Percentiles rank a stretch among this genome's conserved stretches.
phyloP scores from a whole-genome alignment of 2,888 invertebrate genomes.

The Trisateles emortualis region DNA sequence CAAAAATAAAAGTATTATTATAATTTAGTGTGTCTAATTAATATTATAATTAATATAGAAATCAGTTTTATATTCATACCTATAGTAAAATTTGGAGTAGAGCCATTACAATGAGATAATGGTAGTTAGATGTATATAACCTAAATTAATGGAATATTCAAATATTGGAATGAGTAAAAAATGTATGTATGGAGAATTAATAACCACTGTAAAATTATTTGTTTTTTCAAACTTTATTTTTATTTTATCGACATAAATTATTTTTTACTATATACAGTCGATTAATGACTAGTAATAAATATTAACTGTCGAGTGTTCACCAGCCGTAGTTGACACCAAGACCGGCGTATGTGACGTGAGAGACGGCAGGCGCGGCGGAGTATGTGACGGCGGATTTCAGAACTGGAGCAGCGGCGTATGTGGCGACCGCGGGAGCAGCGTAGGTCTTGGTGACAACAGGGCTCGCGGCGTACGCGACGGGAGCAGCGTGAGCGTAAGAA shows the following conservation, averaged over 20 bases:
- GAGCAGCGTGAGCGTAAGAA: conserved; percentile 34
- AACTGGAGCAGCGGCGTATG: conserved; percentile 86
- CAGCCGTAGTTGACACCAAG: conserved; percentile 82
- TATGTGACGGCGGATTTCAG: conserved; percentile 46
- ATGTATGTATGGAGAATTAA: too few species aligned
- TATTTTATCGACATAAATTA: not conserved
- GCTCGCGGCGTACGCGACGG: conserved; percentile 61
- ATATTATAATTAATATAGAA: too few species aligned
- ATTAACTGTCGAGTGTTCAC: conserved; percentile 54
- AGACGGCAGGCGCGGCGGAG: conserved; percentile 65
- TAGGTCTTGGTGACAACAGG: conserved; percentile 59
- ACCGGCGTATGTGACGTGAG: conserved; percentile 54
- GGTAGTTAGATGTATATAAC: too few species aligned
- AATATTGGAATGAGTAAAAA: too few species aligned
- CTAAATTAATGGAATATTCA: too few species aligned
- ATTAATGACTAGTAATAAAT: conserved; percentile 19
- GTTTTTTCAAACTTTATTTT: not conserved
- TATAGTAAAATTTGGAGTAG: too few species aligned
- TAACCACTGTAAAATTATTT: too few species aligned
- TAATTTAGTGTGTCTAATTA: too few species aligned
- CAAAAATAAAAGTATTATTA: too few species aligned
- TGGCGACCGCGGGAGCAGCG: conserved; percentile 56
- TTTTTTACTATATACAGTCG: conserved; percentile 13
- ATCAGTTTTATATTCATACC: too few species aligned
- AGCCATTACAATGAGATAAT: too few species aligned